Evolutionary conservation across 2,113 vertebrate species (phyloP).

Genomic region (Suricata suricatta): DNA sequence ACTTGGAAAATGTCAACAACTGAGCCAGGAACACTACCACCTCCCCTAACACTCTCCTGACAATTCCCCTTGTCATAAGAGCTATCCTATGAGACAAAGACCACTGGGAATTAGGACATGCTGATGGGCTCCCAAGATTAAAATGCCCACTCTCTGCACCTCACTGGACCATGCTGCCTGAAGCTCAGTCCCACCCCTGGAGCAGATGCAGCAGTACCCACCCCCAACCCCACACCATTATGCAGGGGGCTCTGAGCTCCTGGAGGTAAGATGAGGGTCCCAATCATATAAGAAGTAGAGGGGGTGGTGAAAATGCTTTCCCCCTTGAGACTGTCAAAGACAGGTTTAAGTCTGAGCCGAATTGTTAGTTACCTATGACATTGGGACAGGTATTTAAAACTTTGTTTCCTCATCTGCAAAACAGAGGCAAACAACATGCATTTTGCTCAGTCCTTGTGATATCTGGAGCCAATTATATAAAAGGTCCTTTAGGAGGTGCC

Average conservation of each 20-base stretch:
- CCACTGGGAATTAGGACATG: not conserved
- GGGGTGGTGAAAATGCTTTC: not conserved
- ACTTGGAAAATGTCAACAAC: not conserved
- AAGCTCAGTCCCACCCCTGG: not conserved
- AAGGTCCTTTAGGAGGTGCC: not conserved
- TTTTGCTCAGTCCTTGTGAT: not conserved
- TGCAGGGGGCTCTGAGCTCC: not conserved
- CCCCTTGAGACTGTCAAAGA: not conserved
- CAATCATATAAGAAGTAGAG: not conserved
- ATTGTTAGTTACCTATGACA: not conserved
- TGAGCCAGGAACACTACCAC: not conserved
- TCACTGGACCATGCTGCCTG: not conserved
- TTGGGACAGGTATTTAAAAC: not conserved
- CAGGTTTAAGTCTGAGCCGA: not conserved
- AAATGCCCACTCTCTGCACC: not conserved
- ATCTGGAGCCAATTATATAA: not conserved
- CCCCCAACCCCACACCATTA: not conserved
- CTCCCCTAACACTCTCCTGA: not conserved
- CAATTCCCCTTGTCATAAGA: not conserved
- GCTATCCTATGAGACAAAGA: not conserved
- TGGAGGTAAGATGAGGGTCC: not conserved
- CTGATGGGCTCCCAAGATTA: not conserved
- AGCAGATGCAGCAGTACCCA: not conserved
- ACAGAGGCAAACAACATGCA: not conserved
- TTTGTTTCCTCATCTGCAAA: not conserved